Evolutionary conservation across 2,888 invertebrate species (phyloP), one percentile per base, ranked within the genome.

Genomic region (Paralinhomoeus sp.): DNA sequence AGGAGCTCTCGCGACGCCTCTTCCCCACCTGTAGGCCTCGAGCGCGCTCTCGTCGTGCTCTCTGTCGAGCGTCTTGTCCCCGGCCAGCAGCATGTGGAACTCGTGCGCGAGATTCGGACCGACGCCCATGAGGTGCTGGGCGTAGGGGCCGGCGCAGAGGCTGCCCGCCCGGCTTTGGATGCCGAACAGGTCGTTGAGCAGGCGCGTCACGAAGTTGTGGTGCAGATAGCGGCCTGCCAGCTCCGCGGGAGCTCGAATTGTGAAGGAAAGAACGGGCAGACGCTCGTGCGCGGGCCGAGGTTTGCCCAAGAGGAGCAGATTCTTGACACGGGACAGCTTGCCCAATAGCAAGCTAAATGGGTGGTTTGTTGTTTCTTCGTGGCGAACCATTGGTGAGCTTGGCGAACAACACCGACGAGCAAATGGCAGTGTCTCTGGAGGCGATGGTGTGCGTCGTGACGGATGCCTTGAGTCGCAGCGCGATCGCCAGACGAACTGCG

Each of bases 161-260:
- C 66, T 66, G 1, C 66, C 66, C 12, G 64, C n/a, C n/a, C n/a
- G 52, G 3, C 63, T 78, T 65, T 84, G 84, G 44, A 87, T 80
- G 0, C 85, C 85, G 62, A 83, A 85, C 24, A 87, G 75, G 58
- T 87, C 84, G 59, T 84, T 85, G 38, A 87, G 70, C 21, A 85
- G 72, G 13, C 80, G 77, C 53, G 78, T 77, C 13, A 85, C 75
- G 70, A 78, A 76, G 65, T 83, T 83, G 64, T 84, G 80, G 62
- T 85, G 85, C 2, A 84, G 72, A 61, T 79, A 83, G 17, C 77
- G 55, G 2, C 80, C 79, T 9, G 18, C n/a, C n/a, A n/a, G n/a
- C n/a, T n/a, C 21, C 24, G 27, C 57, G 35, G 77, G 75, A 62
- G 83, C 80, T 51, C 77, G 73, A 42, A 85, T 76, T 68, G 84